phyloP scores from a whole-genome alignment of 2,113 vertebrate genomes.

The Cyphomyrus plagiostoma region DNA sequence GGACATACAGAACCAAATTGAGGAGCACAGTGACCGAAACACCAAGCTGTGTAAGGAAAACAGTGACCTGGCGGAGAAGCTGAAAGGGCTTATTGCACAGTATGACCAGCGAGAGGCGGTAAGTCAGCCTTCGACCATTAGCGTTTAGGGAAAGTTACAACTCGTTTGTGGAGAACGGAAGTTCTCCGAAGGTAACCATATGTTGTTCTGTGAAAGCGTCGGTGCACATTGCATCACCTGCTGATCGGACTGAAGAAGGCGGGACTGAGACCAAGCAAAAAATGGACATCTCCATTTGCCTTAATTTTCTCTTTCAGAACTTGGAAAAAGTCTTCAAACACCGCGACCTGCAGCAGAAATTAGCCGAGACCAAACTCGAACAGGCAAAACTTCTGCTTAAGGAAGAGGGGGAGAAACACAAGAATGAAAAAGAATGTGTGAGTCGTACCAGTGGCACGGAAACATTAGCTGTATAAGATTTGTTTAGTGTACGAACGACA shows the following conservation, averaged over 20 bases:
- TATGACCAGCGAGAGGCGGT: conserved; percentile 95
- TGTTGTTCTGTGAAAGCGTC: background rate
- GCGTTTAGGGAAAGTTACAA: background rate
- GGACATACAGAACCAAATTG: conserved; percentile 93
- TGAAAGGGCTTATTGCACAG: conserved; percentile 89
- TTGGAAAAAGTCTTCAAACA: conserved; percentile 98
- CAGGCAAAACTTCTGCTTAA: conserved; percentile 85
- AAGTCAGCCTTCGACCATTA: conserved; percentile 12
- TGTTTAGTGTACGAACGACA: background rate
- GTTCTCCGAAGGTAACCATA: background rate
- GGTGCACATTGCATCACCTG: background rate
- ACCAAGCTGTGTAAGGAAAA: conserved; percentile 94
- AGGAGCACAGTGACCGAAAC: conserved; percentile 91
- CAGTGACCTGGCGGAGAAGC: conserved; percentile 83
- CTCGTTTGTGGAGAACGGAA: background rate
- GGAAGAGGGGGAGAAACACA: conserved; percentile 76
- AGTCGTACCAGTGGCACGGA: conserved; percentile 23
- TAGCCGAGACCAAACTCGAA: conserved; percentile 86
- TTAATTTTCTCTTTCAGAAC: conserved; percentile 62
- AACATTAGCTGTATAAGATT: background rate
- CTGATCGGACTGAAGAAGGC: background rate
- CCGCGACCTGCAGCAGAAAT: conserved; percentile 91
- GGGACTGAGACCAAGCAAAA: background rate
- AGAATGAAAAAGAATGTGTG: conserved; percentile 84
- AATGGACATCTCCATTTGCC: background rate